Evolutionary conservation across 2,888 invertebrate genomes (phyloP).

Genomic region (Caenorhabditis sulstoni): DNA sequence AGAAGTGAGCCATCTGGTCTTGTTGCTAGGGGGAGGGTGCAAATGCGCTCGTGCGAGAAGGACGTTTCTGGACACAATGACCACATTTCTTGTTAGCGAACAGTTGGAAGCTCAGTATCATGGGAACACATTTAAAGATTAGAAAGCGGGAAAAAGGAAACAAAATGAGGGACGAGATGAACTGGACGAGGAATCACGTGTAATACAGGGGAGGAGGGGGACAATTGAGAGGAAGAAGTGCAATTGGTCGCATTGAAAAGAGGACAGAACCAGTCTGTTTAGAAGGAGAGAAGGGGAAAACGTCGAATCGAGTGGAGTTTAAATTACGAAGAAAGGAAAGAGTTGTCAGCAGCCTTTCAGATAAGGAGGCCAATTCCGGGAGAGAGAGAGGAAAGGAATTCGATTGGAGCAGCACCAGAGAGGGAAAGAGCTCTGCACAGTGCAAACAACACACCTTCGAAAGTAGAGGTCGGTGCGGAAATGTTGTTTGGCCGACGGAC

Average conservation of each 20-base stretch:
- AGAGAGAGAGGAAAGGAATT: neutral
- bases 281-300: neutral
- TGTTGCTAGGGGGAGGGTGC: conserved; percentile 1
- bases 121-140: neutral
- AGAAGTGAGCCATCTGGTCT: too few relatives aligned
- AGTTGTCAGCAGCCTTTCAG: conserved; percentile 2
- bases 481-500: conserved; percentile 1
- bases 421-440: conserved; percentile 11
- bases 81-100: neutral
- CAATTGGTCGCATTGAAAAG: conserved; percentile 16
- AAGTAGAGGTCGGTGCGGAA: conserved; percentile 23
- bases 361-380: conserved; percentile 3
- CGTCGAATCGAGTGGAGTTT: conserved; percentile 6
- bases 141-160: neutral
- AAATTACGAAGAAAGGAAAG: neutral
- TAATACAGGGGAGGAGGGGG: neutral
- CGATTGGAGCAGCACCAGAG: conserved; percentile 2
- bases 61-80: neutral
- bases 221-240: conserved; percentile 15
- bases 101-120: neutral
- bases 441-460: conserved; percentile 27
- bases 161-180: conserved; percentile 9
- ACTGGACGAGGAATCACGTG: neutral
- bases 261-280: conserved; percentile 26
- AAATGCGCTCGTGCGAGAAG: neutral